These are phyloP conservation scores for Drosophila busckii DNA, from an alignment of 1,140 invertebrate species.

Conservation along the genomic window DNA sequence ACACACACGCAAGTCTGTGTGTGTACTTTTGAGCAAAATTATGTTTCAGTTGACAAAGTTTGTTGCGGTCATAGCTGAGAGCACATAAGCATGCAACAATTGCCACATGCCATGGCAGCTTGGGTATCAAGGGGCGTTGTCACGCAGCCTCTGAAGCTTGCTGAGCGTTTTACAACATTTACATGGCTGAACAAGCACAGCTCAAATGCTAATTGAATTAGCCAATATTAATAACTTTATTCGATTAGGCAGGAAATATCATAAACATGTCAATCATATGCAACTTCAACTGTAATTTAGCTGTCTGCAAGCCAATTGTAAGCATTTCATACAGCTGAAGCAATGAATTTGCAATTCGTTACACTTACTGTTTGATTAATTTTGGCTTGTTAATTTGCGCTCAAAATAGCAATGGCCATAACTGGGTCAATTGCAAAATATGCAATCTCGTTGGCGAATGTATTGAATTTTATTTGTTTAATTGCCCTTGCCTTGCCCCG, in stretches of 20 bases:
- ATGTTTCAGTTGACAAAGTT: conserved; percentile 4
- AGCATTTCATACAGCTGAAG: neutral
- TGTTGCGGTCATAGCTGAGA: conserved; percentile 29
- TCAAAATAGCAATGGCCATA: too few relatives aligned
- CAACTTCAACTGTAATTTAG: neutral
- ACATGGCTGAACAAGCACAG: conserved; percentile 41
- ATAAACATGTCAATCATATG: conserved; percentile 8
- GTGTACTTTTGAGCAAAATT: conserved; percentile 16
- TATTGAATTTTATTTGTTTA: conserved; percentile 17
- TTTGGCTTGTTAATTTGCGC: too few relatives aligned
- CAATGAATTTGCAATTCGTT: neutral
- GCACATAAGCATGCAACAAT: conserved; percentile 14
- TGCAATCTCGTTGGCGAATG: conserved; percentile 35
- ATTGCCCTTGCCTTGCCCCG: conserved; percentile 46
- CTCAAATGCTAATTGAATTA: conserved; percentile 20
- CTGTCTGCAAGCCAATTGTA: conserved; percentile 5
- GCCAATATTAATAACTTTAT: conserved; percentile 5
- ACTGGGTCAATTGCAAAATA: too few relatives aligned
- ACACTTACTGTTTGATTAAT: too few relatives aligned
- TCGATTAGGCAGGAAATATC: neutral
- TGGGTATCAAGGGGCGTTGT: neutral
- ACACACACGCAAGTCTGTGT: conserved; percentile 26
- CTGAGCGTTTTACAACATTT: conserved; percentile 33
- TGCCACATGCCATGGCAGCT: conserved; percentile 3
- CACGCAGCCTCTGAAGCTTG: conserved; percentile 10